Base-by-base conservation (phyloP, 2,113 vertebrate species). In the Phrynosoma blainvillii region DNA sequence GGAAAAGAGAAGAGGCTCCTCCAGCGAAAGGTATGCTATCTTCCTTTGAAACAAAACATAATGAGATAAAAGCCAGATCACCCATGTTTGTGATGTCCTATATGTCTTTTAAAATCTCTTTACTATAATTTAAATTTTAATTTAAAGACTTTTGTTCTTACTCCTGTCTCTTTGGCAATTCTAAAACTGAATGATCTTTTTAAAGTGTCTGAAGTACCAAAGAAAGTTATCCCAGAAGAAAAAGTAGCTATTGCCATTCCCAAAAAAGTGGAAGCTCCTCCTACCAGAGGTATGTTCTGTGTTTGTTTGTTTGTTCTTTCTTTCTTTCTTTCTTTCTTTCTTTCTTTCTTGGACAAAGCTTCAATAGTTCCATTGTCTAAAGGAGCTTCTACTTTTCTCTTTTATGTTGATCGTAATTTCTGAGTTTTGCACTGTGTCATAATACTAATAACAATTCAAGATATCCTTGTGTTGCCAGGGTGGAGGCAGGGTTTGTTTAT, bases 201-300 rank as follows among this genome's bases (percentile, higher is more conserved):
- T 92, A 91, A 97, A 97, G 95, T 96, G 78, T 95, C 95, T 87
- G 94, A 93, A 91, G 94, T 95, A 74, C 95, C 95, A 87, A 96
- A 96, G 92, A 97, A 95, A 95, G 92, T 93, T 87, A 30, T 94
- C 32, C 93, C 95, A n/a, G 96, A 97, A 93, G 96, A 98, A 91
- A 96, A 96, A 91, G 81, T 96, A 68, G 81, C 93, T 86, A 88
- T 96, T 92, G 93, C 94, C 91, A 90, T 95, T 36, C 76, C 97
- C 92, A 97, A 97, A 96, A 96, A 95, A 93, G 78, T 97, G 93
- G 97, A 79, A 59, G 90, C 90, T 91, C 95, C 96, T 92, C 93
- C 96, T 96, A 74, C 95, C 77, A 96, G 92, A 98, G 97, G 96
- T 97, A 97, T 90, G 94, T 65, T 62, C 13, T 56, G 14, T 59